phyloP scores from a whole-genome alignment of 64 coral and sea anemone species.

The Montipora capricornis region DNA sequence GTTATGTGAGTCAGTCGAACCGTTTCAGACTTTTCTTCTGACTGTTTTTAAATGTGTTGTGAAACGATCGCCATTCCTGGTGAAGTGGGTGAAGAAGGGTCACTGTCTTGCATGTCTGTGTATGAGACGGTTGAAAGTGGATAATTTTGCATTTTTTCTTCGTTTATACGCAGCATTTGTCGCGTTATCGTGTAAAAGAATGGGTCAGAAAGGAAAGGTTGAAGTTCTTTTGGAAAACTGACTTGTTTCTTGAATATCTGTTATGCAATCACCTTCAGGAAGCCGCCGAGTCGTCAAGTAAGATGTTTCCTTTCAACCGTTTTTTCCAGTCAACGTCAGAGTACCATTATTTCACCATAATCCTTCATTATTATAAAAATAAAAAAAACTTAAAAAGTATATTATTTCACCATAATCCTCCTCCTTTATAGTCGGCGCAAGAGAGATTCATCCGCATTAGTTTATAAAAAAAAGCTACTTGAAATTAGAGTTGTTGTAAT shows the following conservation, averaged over 20 bases:
- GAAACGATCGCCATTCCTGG: background rate
- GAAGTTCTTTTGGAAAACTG: constrained; percentile 79
- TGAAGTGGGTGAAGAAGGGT: no score
- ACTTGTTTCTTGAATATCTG: constrained; percentile 66
- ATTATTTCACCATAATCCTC: no score
- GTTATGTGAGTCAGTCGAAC: constrained; percentile 52
- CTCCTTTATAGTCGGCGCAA: no score
- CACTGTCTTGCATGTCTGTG: no score
- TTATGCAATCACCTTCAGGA: constrained; percentile 14
- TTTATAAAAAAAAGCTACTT: no score
- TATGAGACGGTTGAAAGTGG: no score
- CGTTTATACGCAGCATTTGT: constrained; percentile 34
- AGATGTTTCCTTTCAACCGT: background rate
- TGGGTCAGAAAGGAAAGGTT: constrained; percentile 66
- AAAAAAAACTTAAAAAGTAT: no score
- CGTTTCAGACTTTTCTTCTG: background rate
- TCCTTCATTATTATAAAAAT: no score
- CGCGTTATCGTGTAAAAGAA: constrained; percentile 46
- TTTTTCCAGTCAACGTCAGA: background rate
- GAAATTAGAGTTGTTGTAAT: no score
- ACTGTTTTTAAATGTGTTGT: background rate
- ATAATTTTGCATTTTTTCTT: background rate
- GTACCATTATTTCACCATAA: background rate
- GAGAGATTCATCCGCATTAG: no score
- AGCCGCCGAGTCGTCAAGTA: constrained; percentile 4